phyloP scores from a whole-genome alignment of 2,888 invertebrate genomes.

The Drosophila hamatofila region DNA sequence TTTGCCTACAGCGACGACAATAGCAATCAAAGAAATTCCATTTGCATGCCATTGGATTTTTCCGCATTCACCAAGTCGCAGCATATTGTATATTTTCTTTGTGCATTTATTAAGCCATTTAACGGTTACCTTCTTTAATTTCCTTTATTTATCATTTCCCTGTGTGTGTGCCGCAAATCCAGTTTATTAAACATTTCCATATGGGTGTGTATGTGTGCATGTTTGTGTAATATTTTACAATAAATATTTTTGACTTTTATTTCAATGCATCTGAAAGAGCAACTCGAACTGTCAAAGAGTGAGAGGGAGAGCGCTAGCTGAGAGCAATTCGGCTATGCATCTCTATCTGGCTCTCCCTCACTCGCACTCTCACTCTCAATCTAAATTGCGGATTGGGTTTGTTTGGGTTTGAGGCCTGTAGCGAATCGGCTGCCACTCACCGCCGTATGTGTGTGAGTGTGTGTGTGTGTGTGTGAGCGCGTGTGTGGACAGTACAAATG shows the following conservation, averaged over 20 bases:
- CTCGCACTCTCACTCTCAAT: background rate
- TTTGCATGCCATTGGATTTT: constrained; percentile 39
- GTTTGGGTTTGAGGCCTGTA: constrained; percentile 70
- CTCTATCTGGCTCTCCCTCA: background rate
- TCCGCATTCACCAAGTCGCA: constrained; percentile 23
- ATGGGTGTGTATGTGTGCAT: background rate
- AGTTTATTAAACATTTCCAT: background rate
- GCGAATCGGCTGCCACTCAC: constrained; percentile 49
- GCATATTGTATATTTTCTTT: constrained; percentile 26
- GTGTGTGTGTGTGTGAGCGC: constrained; percentile 8
- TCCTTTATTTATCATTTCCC: constrained; percentile 37
- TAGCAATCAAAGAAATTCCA: background rate
- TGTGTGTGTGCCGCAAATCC: background rate
- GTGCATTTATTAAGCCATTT: constrained; percentile 23
- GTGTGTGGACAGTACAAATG: constrained; percentile 56
- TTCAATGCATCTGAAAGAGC: constrained; percentile 27
- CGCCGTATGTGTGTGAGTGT: constrained; percentile 14
- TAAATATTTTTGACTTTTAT: constrained; percentile 34
- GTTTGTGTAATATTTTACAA: constrained; percentile 30
- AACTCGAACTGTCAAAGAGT: background rate
- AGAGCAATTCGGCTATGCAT: background rate
- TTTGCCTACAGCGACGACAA: constrained; percentile 1
- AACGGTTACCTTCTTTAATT: constrained; percentile 29
- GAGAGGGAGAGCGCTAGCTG: constrained; percentile 12
- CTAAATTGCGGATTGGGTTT: constrained; percentile 41